Conservation (phyloP, 2,113 vertebrate species). For the Microcebus tavaratra region DNA sequence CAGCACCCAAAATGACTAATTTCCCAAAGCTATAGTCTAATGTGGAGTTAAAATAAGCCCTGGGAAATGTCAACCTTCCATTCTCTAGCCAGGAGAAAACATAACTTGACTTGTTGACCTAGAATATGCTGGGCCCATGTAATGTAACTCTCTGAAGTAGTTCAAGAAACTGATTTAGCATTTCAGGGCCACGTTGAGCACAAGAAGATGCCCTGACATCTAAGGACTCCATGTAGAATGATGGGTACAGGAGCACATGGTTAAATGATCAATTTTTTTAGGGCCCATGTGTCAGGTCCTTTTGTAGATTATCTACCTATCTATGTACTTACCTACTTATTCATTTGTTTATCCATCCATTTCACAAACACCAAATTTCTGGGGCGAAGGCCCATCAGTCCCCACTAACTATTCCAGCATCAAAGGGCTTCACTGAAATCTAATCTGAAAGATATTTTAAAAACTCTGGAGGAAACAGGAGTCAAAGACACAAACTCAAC, state of each 20-base stretch:
- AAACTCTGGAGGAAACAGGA: not conserved
- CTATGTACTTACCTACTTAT: not conserved
- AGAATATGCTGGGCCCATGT: not conserved
- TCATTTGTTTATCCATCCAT: not conserved
- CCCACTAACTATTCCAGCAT: not conserved
- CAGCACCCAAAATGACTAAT: not conserved
- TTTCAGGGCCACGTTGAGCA: not conserved
- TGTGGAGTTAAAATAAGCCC: not conserved
- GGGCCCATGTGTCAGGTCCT: not conserved
- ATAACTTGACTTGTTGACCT: not conserved
- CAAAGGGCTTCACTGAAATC: not conserved
- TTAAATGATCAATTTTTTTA: not conserved
- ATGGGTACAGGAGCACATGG: not conserved
- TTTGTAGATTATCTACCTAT: not conserved
- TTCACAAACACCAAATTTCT: not conserved
- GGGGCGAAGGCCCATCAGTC: not conserved
- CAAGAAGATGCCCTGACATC: not conserved
- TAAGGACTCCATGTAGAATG: not conserved
- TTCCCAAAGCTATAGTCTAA: not conserved
- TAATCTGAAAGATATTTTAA: conserved; percentile 4
- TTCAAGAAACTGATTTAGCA: not conserved
- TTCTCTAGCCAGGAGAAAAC: not conserved
- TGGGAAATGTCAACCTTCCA: not conserved
- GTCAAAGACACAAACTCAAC: conserved; percentile 5
- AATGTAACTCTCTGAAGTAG: not conserved